Evolutionary conservation across 35 echinoderm and acorn worm species (phyloP), one percentile per base, ranked within the genome.

Genomic region (Amphiura filiformis): DNA sequence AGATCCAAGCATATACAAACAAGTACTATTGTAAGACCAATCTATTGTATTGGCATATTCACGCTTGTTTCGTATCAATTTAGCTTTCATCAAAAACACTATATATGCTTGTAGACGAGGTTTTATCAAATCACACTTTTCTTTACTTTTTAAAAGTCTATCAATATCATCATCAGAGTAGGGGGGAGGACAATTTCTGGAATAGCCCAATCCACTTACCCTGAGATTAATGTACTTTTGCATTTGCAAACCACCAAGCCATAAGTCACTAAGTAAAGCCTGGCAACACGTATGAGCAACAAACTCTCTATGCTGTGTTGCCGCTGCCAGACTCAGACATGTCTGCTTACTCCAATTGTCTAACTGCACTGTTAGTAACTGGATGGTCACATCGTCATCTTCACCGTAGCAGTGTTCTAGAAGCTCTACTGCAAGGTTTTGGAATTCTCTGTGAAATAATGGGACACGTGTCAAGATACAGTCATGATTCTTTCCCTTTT

Each of bases 261-360:
- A 99, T 32, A 99, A 77, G 30, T 99, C 96, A 90, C 90, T 95
- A 1, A 99, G 87, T 34, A 99, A 76, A 14, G 85, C 35, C 82
- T 98, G 96, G 70, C 96, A 99, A 47, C 96, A 94, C 13, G 93
- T 86, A 57, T 99, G 96, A 13, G 96, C 96, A 82, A 94, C 89
- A 39, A 99, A 99, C 42, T 94, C 93, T 18, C 83, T 87, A 37
- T 99, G 93, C 47, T 99, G 82, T 13, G 90, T 90, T 30, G 84
- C 86, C 13, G 90, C 93, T 23, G 96, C 96, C 32, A 99, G 77
- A 82, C 96, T 99, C 39, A 99, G 64, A 31, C 93, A 92, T 0
- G 96, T 99, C 44, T 90, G 90, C n/a, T 90, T 94, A 77, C 96
- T 95, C 96, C 96, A 99, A 61, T 99, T 99, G 78, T 94, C 93